Percentiles rank a stretch among this genome's conserved stretches.
These are phyloP conservation scores for Petrosia ficiformis DNA, from an alignment of 37 sponge, comb jelly and placozoan species.

Conservation along the genomic window DNA sequence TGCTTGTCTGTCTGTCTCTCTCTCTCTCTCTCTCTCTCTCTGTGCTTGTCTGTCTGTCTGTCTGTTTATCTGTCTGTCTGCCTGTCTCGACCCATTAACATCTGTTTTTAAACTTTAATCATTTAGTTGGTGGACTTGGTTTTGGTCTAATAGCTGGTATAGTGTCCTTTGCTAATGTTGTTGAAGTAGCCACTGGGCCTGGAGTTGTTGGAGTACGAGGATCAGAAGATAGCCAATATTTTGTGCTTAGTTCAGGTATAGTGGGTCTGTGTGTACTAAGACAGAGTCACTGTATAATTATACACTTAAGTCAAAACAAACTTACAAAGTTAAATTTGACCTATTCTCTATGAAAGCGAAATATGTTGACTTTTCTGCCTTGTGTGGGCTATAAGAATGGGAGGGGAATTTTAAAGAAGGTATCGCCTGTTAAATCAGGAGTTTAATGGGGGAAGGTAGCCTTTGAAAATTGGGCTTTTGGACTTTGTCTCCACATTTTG, in stretches of 20 bases:
- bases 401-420: too few species aligned
- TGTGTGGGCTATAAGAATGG: too few species aligned
- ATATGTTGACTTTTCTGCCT: too few species aligned
- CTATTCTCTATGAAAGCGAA: too few species aligned
- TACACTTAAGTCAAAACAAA: neutral
- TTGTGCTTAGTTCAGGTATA: constrained; percentile 45
- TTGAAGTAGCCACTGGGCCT: constrained; percentile 48
- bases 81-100: too few species aligned
- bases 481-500: too few species aligned
- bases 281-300: neutral
- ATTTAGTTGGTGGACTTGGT: constrained; percentile 67
- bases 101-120: neutral
- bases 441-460: too few species aligned
- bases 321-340: neutral
- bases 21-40: constrained; percentile 13
- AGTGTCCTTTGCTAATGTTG: constrained; percentile 51
- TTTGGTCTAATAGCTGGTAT: constrained; percentile 63
- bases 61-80: too few species aligned
- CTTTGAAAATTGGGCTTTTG: too few species aligned
- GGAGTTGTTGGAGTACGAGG: constrained; percentile 39
- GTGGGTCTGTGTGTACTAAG: neutral
- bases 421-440: too few species aligned
- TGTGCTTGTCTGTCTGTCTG: too few species aligned
- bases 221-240: constrained; percentile 19
- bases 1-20: constrained; percentile 7